These are phyloP conservation scores for Caenorhabditis sp. DNA, from an alignment of 2,888 invertebrate species.

Conservation along the genomic window DNA sequence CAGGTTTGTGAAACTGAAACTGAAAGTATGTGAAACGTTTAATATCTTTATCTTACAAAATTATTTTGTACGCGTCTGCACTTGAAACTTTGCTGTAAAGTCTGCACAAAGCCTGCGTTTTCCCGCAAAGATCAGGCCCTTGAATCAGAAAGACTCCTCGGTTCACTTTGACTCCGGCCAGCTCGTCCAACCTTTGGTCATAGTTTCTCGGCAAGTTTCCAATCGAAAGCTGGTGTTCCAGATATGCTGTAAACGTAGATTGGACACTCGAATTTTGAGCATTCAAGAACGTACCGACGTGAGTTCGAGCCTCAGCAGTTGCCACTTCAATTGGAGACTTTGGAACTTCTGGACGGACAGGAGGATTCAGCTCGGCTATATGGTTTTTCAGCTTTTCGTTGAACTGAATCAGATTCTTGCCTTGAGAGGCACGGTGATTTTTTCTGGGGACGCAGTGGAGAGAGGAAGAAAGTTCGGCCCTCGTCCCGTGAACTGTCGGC, in stretches of 20 bases:
- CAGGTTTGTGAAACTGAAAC: slow-evolving; percentile 65
- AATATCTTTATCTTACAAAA: slow-evolving; percentile 33
- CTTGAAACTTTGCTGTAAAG: slow-evolving; percentile 55
- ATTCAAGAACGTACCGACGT: slow-evolving; percentile 39
- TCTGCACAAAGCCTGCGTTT: slow-evolving; percentile 59
- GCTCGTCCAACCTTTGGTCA: slow-evolving; percentile 45
- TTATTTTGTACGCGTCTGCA: slow-evolving; percentile 58
- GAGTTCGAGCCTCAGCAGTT: slow-evolving; percentile 35
- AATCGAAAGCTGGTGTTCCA: slow-evolving; percentile 31
- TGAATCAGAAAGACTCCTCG: slow-evolving; percentile 55
- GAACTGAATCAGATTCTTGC: too few relatives aligned
- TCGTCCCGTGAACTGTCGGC: too few relatives aligned
- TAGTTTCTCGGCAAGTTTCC: slow-evolving; percentile 37
- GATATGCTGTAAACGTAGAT: slow-evolving; percentile 13
- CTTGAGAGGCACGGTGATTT: too few relatives aligned
- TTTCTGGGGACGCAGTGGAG: slow-evolving; percentile 10
- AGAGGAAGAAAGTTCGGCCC: too few relatives aligned
- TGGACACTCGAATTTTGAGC: background rate
- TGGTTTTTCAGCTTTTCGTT: slow-evolving; percentile 60
- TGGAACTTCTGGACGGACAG: slow-evolving; percentile 40
- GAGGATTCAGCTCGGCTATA: slow-evolving; percentile 34
- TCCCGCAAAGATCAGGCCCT: slow-evolving; percentile 60
- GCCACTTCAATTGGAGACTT: slow-evolving; percentile 41
- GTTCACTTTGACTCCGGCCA: slow-evolving; percentile 37
- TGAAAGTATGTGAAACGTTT: background rate